These are phyloP conservation scores for Leptoclinus maculatus DNA, from an alignment of 2,797 vertebrate species.

Conservation along the genomic window DNA sequence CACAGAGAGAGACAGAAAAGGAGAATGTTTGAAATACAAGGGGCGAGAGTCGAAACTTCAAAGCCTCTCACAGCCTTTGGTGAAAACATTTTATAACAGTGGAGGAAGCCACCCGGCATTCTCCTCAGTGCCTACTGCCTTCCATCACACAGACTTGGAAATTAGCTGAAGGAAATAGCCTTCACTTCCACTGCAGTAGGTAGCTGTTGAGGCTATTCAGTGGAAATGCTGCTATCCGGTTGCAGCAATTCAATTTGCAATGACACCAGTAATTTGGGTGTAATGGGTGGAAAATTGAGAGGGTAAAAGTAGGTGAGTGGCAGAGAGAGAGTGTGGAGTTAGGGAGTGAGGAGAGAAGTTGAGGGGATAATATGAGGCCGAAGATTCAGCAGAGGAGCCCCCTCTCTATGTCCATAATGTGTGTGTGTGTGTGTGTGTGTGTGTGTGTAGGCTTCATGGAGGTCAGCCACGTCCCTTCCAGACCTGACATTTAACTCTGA, in stretches of 20 bases:
- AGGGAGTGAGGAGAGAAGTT: slow-evolving; percentile 50
- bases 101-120: slow-evolving; percentile 74
- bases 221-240: slow-evolving; percentile 57
- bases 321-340: slow-evolving; percentile 30
- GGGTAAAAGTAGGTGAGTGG: slow-evolving; percentile 60
- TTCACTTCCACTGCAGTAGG: slow-evolving; percentile 61
- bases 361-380: slow-evolving; percentile 62
- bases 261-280: slow-evolving; percentile 73
- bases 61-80: slow-evolving; percentile 71
- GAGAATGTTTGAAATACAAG: slow-evolving; percentile 67
- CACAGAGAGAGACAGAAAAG: slow-evolving; percentile 61
- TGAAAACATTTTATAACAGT: slow-evolving; percentile 73
- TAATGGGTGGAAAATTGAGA: slow-evolving; percentile 69
- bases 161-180: slow-evolving; percentile 75
- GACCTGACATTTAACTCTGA: slow-evolving; percentile 85
- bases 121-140: slow-evolving; percentile 65
- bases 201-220: slow-evolving; percentile 46
- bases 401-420: slow-evolving; percentile 35
- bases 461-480: slow-evolving; percentile 69
- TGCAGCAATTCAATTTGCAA: slow-evolving; percentile 70
- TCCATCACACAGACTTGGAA: slow-evolving; percentile 75
- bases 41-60: slow-evolving; percentile 72
- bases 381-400: slow-evolving; percentile 44
- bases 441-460: slow-evolving; percentile 58
- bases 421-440: slow-evolving; percentile 28